Evolutionary conservation across 1,140 invertebrate genomes (phyloP), one percentile per base, ranked within the genome.

Genomic region (Aplysia californica): DNA sequence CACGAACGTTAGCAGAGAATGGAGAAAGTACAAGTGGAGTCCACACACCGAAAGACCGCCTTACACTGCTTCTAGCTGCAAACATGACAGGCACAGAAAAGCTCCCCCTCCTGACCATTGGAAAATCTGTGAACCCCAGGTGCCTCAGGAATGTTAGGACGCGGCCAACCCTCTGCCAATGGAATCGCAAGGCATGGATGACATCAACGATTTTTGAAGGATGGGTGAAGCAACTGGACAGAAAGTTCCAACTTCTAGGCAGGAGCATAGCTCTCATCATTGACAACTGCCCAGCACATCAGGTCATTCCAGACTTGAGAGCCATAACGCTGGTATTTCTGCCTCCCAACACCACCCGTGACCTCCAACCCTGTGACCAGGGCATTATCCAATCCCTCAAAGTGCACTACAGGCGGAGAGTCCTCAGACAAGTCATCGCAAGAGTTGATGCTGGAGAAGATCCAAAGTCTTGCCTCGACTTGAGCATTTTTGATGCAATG

Each of bases 161-260:
- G 6, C 65, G 75, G n/a, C 75, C 75, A 2, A 18, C 67, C 0
- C 39, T 56, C 3, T 81, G 75, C 36, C 29, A 33, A 35, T 26
- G 76, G 35, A 80, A 80, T 61, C 79, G 77, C 56, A 80, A 80
- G 72, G 80, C 80, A 36, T 82, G 80, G 44, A 82, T 83, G 78
- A 80, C 72, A 29, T 67, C 59, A n/a, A 26, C 31, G 0, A 29
- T 82, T 3, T 83, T 80, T 59, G 33, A 26, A 4, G 21, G 77
- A 31, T 81, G 75, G 78, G 18, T 77, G 18, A 20, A 61, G 70
- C 3, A 38, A 75, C 67, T 50, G n/a, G 31, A 75, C 36, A 21
- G 55, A 70, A 39, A 26, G 44, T 31, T 75, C 15, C n/a, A 70
- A 29, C 36, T n/a, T 50, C 10, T 15, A n/a, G 44, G 44, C 10